Evolutionary conservation across 2,888 invertebrate genomes (phyloP).

Genomic region (Amphipoea lucens): DNA sequence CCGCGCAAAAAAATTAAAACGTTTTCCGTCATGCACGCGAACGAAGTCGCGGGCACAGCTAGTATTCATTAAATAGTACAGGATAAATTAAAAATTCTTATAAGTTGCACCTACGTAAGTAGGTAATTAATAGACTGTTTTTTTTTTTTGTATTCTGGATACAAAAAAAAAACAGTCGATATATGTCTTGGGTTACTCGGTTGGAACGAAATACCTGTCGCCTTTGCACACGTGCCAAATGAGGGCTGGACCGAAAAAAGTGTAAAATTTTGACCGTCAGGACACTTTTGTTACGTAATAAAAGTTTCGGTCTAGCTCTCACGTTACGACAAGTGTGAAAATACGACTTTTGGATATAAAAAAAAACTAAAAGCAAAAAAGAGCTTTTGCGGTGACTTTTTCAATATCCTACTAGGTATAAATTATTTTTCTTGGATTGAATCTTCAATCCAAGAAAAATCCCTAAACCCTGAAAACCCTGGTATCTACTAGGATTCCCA

Average conservation of each 20-base stretch:
- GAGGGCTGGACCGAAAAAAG: not conserved
- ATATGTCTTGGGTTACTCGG: not conserved
- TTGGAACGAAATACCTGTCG: not conserved
- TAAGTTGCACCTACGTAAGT: not conserved
- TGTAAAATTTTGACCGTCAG: not conserved
- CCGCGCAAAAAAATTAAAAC: too few species aligned
- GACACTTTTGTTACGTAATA: not conserved
- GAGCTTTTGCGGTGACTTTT: not conserved
- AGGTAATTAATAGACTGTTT: not conserved
- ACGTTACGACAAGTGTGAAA: not conserved
- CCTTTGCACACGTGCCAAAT: not conserved
- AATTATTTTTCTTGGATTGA: not conserved
- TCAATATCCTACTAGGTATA: too few species aligned
- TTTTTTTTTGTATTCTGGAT: too few species aligned
- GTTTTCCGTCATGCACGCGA: too few species aligned
- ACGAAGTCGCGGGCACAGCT: too few species aligned
- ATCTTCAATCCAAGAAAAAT: not conserved
- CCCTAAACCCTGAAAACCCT: not conserved
- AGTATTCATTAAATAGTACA: conserved; percentile 19
- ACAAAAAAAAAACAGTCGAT: not conserved
- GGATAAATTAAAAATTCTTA: not conserved
- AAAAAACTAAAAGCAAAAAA: not conserved
- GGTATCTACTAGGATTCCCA: not conserved
- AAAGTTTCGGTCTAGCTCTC: not conserved
- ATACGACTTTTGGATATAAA: not conserved